Evolutionary conservation across 1,140 invertebrate species (phyloP).

Genomic region (Lordiphosa collinella): DNA sequence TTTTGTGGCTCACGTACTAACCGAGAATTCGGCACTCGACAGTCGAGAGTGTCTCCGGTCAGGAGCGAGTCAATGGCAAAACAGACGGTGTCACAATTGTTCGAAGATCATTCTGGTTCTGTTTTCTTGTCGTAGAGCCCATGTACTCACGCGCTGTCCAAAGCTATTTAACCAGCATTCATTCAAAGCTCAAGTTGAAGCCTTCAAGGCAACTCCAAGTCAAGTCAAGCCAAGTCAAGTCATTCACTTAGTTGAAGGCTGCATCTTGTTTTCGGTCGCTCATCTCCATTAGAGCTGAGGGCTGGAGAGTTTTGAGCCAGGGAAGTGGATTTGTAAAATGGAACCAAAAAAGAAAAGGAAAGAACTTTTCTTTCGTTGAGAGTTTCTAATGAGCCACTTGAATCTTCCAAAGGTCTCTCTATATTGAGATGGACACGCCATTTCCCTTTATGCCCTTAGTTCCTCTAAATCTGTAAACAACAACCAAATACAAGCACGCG

Average conservation of each 20-base stretch:
- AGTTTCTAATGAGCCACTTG: no score
- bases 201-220: conserved; percentile 33
- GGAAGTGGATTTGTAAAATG: no score
- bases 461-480: no score
- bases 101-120: conserved; percentile 23
- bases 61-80: conserved; percentile 26
- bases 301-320: no score
- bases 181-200: conserved; percentile 59
- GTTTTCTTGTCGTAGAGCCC: conserved; percentile 33
- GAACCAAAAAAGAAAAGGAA: no score
- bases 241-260: not conserved
- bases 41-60: not conserved
- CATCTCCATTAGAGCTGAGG: no score
- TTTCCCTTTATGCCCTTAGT: no score
- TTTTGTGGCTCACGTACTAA: conserved; percentile 1
- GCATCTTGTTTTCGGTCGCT: no score
- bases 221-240: conserved; percentile 17
- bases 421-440: no score
- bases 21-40: conserved; percentile 2
- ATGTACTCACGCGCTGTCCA: conserved; percentile 78
- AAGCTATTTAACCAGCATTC: conserved; percentile 76
- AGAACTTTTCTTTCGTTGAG: no score
- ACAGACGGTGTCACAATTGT: conserved; percentile 51
- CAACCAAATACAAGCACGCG: no score
- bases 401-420: no score